Evolutionary conservation across 2,797 vertebrate species (phyloP).

Genomic region (Gallinago nigripennis): DNA sequence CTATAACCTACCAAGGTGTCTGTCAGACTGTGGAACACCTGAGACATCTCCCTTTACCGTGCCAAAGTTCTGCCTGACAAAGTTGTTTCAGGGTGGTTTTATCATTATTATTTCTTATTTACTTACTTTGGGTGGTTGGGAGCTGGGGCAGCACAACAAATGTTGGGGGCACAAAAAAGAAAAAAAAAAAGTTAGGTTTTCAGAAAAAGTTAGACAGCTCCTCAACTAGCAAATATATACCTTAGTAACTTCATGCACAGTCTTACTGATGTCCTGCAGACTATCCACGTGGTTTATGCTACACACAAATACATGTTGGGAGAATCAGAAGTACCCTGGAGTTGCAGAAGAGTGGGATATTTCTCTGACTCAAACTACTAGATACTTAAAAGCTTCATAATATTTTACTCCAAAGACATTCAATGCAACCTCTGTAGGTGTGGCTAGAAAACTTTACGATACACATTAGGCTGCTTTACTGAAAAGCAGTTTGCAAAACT

Average conservation of each 20-base stretch:
- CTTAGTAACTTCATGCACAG: not conserved
- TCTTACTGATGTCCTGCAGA: not conserved
- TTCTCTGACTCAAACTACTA: not conserved
- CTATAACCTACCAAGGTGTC: not conserved
- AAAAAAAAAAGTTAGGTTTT: not conserved
- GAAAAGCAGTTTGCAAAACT: not conserved
- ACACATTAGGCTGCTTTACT: not conserved
- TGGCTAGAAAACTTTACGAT: not conserved
- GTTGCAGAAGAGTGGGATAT: not conserved
- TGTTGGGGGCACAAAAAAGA: not conserved
- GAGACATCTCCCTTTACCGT: not conserved
- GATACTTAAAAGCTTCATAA: not conserved
- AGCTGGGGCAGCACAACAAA: not conserved
- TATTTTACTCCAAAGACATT: not conserved
- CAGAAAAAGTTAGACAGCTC: not conserved
- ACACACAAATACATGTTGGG: fast-evolving
- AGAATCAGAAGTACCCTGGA: not conserved
- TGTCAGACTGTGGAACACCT: not conserved
- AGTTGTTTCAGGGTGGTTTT: not conserved
- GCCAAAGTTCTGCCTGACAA: not conserved
- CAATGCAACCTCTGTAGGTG: not conserved
- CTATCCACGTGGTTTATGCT: not conserved
- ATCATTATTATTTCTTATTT: not conserved
- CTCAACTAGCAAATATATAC: not conserved
- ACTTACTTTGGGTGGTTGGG: not conserved